Evolutionary conservation across 1,140 invertebrate genomes (phyloP), one percentile per base, ranked within the genome.

Genomic region (Eumaeus atala): DNA sequence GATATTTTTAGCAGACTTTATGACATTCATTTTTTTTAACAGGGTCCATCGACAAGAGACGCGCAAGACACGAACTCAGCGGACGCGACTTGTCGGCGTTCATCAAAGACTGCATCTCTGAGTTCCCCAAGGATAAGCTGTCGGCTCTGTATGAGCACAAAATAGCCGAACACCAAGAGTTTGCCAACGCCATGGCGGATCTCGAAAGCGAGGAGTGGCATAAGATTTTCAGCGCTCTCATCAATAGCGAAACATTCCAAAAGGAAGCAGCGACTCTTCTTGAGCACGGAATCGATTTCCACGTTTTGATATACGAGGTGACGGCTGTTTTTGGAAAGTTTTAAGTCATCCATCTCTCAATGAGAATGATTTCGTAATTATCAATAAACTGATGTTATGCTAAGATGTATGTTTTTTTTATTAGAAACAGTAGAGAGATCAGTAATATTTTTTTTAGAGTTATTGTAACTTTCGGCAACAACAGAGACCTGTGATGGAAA

Each of bases 81-180:
- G 83, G 83, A 6, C 65, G 16, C 4, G 67, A 77, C 57, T 62
- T 83, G 18, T 64, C 44, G 3, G 50, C 73, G 0, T 84, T 70
- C 59, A 64, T 80, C 12, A 62, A 60, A n/a, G 80, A 86, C 48
- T 18, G 17, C 18, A 77, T 77, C 40, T 58, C 35, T 5, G 6
- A 58, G 1, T 78, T 84, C 61, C 83, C 83, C 6, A 77, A 78
- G 52, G 79, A 59, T 0, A 73, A 78, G 38, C 44, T 86, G 12
- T 47, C 54, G 2, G 81, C 74, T n/a, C 70, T 86, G 1, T 80
- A 62, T 53, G 63, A 86, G 0, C 44, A 78, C 55, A 86, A 86
- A 44, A 58, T 76, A n/a, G 66, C 61, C 28, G 72, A 75, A 16
- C 71, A 82, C 18, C 77, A 70, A 47, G 72, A 63, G 6, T 86